Conservation (phyloP, 2,113 vertebrate species). For the Trematomus loennbergii region DNA sequence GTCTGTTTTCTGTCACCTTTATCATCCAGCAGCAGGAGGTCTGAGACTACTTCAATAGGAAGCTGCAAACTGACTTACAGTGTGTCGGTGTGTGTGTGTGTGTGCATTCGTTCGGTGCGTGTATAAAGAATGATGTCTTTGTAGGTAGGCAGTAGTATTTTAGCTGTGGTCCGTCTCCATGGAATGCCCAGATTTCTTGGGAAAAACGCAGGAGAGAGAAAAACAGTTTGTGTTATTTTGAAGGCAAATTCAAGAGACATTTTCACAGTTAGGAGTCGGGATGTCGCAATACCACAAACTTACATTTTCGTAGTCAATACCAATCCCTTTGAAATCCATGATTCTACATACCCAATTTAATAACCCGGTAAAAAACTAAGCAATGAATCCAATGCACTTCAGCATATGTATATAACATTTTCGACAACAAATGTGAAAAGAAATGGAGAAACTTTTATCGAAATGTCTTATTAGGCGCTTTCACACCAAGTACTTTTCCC, state of each 20-base stretch:
- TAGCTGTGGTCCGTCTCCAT: slow-evolving; percentile 52
- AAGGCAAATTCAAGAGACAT: background rate
- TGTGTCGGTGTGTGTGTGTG: slow-evolving; percentile 29
- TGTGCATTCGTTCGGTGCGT: background rate
- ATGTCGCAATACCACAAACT: no score
- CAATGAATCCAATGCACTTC: no score
- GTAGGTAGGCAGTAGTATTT: slow-evolving; percentile 65
- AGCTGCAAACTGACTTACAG: slow-evolving; percentile 31
- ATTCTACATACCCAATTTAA: no score
- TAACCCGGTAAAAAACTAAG: no score
- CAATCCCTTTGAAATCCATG: no score
- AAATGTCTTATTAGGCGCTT: no score
- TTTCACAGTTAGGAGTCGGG: background rate
- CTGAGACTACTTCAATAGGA: slow-evolving; percentile 47
- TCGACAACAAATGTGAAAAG: no score
- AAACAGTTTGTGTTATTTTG: slow-evolving; percentile 23
- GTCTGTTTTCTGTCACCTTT: slow-evolving; percentile 47
- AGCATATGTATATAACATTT: no score
- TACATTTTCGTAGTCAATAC: no score
- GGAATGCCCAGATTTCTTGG: slow-evolving; percentile 59
- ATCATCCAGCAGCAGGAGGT: slow-evolving; percentile 50
- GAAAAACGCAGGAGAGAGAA: slow-evolving; percentile 37
- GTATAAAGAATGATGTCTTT: slow-evolving; percentile 64
- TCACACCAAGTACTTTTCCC: no score
- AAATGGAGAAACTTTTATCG: no score